Base-by-base conservation (phyloP, 2,888 invertebrate genomes). In the Platycnemis pennipes region DNA sequence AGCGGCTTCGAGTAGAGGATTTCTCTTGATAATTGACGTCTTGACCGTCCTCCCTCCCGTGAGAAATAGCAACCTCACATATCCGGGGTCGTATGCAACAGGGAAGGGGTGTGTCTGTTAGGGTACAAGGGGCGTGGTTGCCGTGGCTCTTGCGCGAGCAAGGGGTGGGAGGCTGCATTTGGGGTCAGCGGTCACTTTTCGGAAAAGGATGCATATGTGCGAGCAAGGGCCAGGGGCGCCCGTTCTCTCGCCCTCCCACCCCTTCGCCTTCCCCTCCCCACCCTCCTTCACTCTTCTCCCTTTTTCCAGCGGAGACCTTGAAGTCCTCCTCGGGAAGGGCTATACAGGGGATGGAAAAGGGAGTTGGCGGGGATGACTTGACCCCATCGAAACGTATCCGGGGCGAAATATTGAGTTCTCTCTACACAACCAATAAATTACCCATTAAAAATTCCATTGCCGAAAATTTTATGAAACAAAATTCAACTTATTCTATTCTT, bases 101-200 rank as follows among this genome's bases (percentile, higher is more conserved):
- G 37, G 37, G 77, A 13, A 77, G 13, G 77, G 77, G 77, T 2
- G 77, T 11, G 77, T 37, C 31, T 37, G 2, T 2, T 37, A 11
- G 77, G 26, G 63, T 26, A n/a, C 0, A 77, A 37, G 77, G 77
- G 77, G 77, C 77, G 77, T 77, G 77, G 77, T 37, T 37, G 13
- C 37, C 13, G 77, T 11, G 31, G 37, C 37, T 77, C 77, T 77
- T 77, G 77, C 77, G 77, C 37, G 77, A 77, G 77, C 77, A 77
- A 31, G 13, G 8, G 69, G 69, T 26, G 26, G 7, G 5, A 8
- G 69, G 69, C 16, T 37, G 77, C 37, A 77, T 77, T 77, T 37
- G 31, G 77, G 77, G 77, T 77, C 77, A 77, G 77, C 77, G 77
- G 77, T 77, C 77, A 77, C 37, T 77, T 37, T 77, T 26, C n/a